Percentiles rank a stretch among this genome's conserved stretches.
Evolutionary conservation across 1,140 invertebrate genomes (phyloP).

Genomic region (Cheumatopsyche charites): DNA sequence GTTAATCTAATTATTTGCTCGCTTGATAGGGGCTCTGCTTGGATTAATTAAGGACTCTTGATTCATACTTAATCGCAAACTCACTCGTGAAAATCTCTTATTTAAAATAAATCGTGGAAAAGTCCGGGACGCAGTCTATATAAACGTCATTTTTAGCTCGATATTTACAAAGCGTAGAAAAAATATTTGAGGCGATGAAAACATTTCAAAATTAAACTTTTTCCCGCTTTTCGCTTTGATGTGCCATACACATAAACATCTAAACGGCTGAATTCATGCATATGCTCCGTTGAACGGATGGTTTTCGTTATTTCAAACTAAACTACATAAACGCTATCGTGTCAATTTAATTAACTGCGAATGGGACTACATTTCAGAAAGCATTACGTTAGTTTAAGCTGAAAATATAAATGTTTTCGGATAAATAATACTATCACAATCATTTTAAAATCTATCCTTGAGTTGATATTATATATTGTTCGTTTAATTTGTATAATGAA

Average conservation of each 20-base stretch:
- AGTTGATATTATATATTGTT: too few relatives aligned
- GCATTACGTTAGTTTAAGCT: too few relatives aligned
- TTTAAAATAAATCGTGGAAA: neutral
- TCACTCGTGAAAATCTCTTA: neutral
- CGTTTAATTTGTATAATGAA: too few relatives aligned
- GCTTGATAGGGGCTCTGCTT: neutral
- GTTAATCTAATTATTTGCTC: neutral
- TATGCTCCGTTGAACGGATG: neutral
- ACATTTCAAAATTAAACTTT: neutral
- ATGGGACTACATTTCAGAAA: too few relatives aligned
- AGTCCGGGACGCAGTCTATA: neutral
- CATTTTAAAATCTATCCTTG: too few relatives aligned
- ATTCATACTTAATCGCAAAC: neutral
- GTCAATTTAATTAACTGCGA: too few relatives aligned
- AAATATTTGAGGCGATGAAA: neutral
- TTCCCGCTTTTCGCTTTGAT: neutral
- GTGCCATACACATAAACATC: neutral
- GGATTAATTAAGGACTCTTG: constrained; percentile 3
- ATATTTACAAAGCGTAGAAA: constrained; percentile 2
- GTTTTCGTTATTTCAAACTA: too few relatives aligned
- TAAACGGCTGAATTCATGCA: neutral
- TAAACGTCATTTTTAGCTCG: neutral
- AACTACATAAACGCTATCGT: too few relatives aligned
- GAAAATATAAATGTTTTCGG: too few relatives aligned
- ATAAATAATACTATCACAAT: too few relatives aligned